A percentile compares a stretch with the other conserved stretches of the same genome.
phyloP scores from a whole-genome alignment of 2,797 vertebrate genomes.

The Hafferia zeledoni region DNA sequence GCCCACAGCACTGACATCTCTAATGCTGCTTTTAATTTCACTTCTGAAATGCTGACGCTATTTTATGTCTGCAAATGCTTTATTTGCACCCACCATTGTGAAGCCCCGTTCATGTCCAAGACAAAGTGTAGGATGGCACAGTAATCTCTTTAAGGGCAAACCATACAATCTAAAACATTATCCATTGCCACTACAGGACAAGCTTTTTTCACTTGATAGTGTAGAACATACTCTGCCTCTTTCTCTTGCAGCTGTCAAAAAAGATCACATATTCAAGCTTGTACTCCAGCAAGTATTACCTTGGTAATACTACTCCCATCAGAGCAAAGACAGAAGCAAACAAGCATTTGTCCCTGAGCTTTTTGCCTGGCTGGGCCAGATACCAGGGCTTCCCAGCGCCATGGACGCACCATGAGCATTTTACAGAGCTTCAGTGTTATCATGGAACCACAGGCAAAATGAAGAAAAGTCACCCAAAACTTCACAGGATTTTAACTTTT shows the following conservation, averaged over 20 bases:
- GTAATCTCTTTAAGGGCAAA: not conserved
- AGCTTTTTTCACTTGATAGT: rapidly evolving
- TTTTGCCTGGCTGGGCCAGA: not conserved
- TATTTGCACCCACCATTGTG: not conserved
- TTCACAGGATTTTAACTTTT: not conserved
- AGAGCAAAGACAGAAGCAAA: not conserved
- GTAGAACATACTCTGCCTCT: rapidly evolving
- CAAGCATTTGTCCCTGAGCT: not conserved
- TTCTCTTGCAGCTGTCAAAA: not conserved
- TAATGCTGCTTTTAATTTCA: not conserved
- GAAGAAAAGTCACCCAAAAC: not conserved
- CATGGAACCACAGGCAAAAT: rapidly evolving
- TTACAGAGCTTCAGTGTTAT: rapidly evolving
- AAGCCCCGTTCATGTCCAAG: not conserved
- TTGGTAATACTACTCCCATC: not conserved
- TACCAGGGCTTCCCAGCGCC: not conserved
- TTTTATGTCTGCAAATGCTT: not conserved
- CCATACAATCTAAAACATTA: not conserved
- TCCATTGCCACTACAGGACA: too few relatives aligned
- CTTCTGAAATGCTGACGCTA: not conserved
- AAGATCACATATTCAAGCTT: not conserved
- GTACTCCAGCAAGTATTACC: not conserved
- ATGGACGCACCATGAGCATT: rapidly evolving
- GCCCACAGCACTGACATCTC: not conserved
- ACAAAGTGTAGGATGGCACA: not conserved